Percentiles rank a stretch among this genome's conserved stretches.
These are phyloP conservation scores for Silurus meridionalis DNA, from an alignment of 2,113 vertebrate genomes.

Conservation along the genomic window DNA sequence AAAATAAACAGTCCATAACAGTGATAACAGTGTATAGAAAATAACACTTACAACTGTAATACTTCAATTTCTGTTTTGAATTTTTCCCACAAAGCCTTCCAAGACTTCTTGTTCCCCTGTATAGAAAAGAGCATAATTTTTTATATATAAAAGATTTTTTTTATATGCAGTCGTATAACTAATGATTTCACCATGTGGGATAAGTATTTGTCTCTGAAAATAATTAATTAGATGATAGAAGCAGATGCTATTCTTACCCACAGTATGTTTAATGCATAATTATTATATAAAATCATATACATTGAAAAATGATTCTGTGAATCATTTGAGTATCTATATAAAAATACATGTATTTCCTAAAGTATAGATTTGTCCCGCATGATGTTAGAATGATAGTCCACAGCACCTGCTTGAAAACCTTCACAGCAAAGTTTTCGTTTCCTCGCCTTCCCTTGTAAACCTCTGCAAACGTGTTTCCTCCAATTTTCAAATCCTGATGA, in stretches of 20 bases:
- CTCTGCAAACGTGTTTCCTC: slow-evolving; percentile 66
- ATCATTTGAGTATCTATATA: neutral
- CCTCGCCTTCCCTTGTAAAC: slow-evolving; percentile 69
- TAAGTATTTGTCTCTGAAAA: neutral
- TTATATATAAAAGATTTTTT: neutral
- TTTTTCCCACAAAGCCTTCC: slow-evolving; percentile 70
- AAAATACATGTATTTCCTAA: neutral
- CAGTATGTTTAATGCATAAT: neutral
- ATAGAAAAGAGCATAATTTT: neutral
- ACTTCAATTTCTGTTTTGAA: slow-evolving; percentile 76
- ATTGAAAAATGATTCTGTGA: neutral
- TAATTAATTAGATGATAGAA: neutral
- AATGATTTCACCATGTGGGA: neutral
- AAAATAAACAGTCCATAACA: neutral
- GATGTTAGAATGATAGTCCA: neutral
- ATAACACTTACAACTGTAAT: slow-evolving; percentile 68
- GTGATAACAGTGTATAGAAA: neutral
- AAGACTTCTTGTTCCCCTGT: slow-evolving; percentile 57
- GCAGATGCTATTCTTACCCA: neutral
- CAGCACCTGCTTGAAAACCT: slow-evolving; percentile 78
- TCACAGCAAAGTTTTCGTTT: slow-evolving; percentile 66
- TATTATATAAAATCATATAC: neutral
- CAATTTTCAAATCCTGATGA: slow-evolving; percentile 66
- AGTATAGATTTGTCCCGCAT: neutral
- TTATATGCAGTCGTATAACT: neutral